phyloP scores from a whole-genome alignment of 2,888 invertebrate species.

The Ichneumoninae sp. region DNA sequence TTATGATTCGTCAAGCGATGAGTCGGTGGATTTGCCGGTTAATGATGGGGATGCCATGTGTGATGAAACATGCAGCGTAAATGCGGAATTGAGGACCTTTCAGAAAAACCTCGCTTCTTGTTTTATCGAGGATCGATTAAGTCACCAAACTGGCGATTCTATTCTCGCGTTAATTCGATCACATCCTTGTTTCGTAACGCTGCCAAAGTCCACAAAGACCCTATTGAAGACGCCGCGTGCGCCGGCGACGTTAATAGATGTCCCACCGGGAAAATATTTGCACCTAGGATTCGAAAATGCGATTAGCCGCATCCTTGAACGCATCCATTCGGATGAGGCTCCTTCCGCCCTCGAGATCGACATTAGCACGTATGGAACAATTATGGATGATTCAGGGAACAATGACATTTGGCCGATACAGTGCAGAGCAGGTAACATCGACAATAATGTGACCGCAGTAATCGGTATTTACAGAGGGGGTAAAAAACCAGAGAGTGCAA shows the following conservation, averaged over 20 bases:
- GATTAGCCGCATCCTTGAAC: conserved; percentile 2
- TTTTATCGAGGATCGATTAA: not conserved
- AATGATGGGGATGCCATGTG: not conserved
- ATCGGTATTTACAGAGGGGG: conserved; percentile 51
- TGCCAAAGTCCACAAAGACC: conserved; percentile 7
- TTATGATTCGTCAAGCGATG: not conserved
- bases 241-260: not conserved
- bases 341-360: conserved; percentile 31
- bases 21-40: not conserved
- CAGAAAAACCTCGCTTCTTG: not conserved
- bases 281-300: conserved; percentile 41
- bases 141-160: not conserved
- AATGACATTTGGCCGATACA: conserved; percentile 65
- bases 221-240: not conserved
- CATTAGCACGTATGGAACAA: conserved; percentile 48
- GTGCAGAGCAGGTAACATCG: conserved; percentile 11
- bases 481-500: conserved; percentile 44
- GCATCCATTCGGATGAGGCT: conserved; percentile 1
- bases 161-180: not conserved
- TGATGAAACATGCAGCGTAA: not conserved
- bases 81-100: not conserved
- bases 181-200: not conserved
- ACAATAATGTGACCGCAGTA: conserved; percentile 21
- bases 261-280: conserved; percentile 45
- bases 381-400: conserved; percentile 31